Evolutionary conservation across 2,113 vertebrate species (phyloP), one percentile per base, ranked within the genome.

Genomic region (Urocitellus parryii): DNA sequence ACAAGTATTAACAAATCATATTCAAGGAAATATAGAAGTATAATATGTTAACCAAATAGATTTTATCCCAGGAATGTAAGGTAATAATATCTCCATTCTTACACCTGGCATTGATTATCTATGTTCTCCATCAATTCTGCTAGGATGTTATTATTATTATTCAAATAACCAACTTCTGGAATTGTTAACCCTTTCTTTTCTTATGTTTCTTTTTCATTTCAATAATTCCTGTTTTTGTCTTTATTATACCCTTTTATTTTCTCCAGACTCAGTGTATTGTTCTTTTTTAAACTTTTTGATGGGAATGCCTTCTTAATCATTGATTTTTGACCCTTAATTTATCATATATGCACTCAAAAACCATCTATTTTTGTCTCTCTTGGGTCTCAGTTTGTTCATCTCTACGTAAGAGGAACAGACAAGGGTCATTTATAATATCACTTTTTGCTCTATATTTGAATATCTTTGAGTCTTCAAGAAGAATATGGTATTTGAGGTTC

Each of bases 151-250:
- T 51, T 72, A 61, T 25, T 89, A 29, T 67, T 95, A 51, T 78
- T 96, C 70, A 87, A 53, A 34, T 25, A 81, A 77, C 76, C 53
- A 81, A 18, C 29, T 79, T 90, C 68, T 45, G 85, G 29, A 61
- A 32, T 76, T 53, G 22, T 77, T 42, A 4, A 56, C 68, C 45
- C 48, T 65, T 95, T 77, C n/a, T n/a, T n/a, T n/a, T n/a, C 8
- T 79, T 77, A 14, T 63, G 14, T 94, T 81, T 84, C 51, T 77
- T 91, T 95, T 94, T 39, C 77, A 39, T 83, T 77, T 95, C 29
- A 95, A 0, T 92, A 74, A 79, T 53, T 48, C 65, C 70, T 76
- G 27, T 51, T 82, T 92, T 95, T 85, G 48, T 79, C 89, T 81
- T 83, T 86, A 76, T 84, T 77, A 37, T 63, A 32, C 13, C 25